Percentiles rank a stretch among this genome's conserved stretches.
Evolutionary conservation across 1,140 invertebrate genomes (phyloP).

Genomic region (Drosophila obscura): DNA sequence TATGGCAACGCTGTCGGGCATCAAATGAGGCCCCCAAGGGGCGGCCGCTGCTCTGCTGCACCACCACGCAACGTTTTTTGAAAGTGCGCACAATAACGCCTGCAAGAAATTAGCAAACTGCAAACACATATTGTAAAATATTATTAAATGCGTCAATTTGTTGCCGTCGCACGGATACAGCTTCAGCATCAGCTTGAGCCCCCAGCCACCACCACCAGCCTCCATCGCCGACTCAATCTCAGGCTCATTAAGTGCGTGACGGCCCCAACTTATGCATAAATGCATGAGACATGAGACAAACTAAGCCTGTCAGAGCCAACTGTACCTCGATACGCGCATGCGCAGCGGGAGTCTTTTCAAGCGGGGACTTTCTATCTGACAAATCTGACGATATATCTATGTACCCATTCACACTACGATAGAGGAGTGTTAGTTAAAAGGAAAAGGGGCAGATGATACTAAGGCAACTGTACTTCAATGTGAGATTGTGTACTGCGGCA

Average conservation of each 20-base stretch:
- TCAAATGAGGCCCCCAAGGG: slow-evolving; percentile 47
- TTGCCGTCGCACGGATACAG: slow-evolving; percentile 37
- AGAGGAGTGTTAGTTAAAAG: too few relatives aligned
- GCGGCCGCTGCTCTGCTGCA: not conserved
- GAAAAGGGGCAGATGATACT: not conserved
- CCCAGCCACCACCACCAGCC: too few relatives aligned
- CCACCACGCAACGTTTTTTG: slow-evolving; percentile 56
- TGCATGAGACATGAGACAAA: slow-evolving; percentile 65
- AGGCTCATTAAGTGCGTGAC: slow-evolving; percentile 79
- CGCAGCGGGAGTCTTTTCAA: too few relatives aligned
- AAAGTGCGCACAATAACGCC: slow-evolving; percentile 73
- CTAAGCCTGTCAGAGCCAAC: slow-evolving; percentile 35
- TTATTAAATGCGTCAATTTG: slow-evolving; percentile 81
- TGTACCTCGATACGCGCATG: slow-evolving; percentile 31
- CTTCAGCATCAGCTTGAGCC: too few relatives aligned
- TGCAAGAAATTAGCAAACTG: slow-evolving; percentile 71
- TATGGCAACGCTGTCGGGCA: slow-evolving; percentile 73
- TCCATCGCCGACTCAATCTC: slow-evolving; percentile 37
- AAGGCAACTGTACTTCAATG: not conserved
- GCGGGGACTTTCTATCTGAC: slow-evolving; percentile 19
- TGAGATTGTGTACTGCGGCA: too few relatives aligned
- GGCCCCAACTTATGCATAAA: slow-evolving; percentile 69
- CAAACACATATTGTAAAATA: slow-evolving; percentile 72
- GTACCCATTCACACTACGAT: too few relatives aligned
- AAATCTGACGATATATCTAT: not conserved